Evolutionary conservation across 2,888 invertebrate genomes (phyloP).

Genomic region (Leucania comma): DNA sequence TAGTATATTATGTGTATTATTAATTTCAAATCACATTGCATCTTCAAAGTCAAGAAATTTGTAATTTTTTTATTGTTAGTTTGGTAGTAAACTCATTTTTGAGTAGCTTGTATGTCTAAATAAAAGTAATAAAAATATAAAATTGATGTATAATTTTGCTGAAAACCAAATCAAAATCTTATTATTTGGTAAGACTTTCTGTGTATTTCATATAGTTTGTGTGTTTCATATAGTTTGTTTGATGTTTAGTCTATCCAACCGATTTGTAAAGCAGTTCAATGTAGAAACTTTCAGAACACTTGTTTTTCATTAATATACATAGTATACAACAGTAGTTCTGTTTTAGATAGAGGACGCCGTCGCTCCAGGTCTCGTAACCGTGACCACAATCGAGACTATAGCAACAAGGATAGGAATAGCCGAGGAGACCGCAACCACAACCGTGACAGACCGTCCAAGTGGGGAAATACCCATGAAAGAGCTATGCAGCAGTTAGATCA

Average conservation of each 20-base stretch:
- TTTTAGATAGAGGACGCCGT: constrained; percentile 54
- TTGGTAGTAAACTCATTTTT: background rate
- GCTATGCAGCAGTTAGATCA: constrained; percentile 13
- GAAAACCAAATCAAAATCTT: too few species aligned
- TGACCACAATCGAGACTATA: constrained; percentile 40
- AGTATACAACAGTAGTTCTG: constrained; percentile 3
- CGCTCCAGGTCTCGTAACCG: constrained; percentile 62
- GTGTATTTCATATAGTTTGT: too few species aligned
- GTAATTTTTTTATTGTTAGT: background rate
- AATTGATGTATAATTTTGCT: too few species aligned
- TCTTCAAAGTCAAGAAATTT: background rate
- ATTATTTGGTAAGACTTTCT: too few species aligned
- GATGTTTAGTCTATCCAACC: too few species aligned
- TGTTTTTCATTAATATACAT: background rate
- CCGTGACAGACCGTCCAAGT: constrained; percentile 69
- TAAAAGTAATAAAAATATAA: too few species aligned
- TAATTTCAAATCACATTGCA: background rate
- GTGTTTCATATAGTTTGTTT: too few species aligned
- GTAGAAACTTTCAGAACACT: too few species aligned
- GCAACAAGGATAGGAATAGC: constrained; percentile 48
- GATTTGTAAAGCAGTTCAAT: too few species aligned
- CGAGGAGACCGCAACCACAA: constrained; percentile 60
- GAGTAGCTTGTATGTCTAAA: background rate
- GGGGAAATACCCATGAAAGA: constrained; percentile 63
- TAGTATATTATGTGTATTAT: too few species aligned